phyloP scores from a whole-genome alignment of 2,888 invertebrate genomes.

The Macropis europaea region DNA sequence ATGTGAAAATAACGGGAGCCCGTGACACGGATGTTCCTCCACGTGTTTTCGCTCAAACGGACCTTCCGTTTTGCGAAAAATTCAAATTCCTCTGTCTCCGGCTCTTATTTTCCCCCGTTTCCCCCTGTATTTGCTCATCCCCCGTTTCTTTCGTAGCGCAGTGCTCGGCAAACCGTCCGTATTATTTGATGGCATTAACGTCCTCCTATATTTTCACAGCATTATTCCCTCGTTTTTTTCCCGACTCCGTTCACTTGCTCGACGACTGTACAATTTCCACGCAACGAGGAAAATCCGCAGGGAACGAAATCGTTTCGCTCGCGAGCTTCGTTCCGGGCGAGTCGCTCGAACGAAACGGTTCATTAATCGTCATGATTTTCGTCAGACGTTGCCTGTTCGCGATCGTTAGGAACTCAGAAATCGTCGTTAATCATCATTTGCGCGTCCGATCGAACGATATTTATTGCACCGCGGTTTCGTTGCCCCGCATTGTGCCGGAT shows the following conservation, averaged over 20 bases:
- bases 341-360: too few species aligned
- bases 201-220: slow-evolving; percentile 1
- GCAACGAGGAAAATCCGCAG: background rate
- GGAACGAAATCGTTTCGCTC: background rate
- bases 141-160: background rate
- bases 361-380: slow-evolving; percentile 4
- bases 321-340: too few species aligned
- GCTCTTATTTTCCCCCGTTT: background rate
- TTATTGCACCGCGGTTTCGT: background rate
- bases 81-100: background rate
- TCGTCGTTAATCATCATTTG: slow-evolving; percentile 18
- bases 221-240: background rate
- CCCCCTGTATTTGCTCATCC: background rate
- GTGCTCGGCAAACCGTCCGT: background rate
- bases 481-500: background rate
- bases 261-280: background rate
- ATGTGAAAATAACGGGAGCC: background rate
- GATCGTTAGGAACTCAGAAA: background rate
- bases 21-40: background rate
- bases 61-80: too few species aligned
- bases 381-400: too few species aligned
- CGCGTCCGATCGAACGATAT: background rate
- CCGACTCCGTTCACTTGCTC: background rate
- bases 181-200: slow-evolving; percentile 26
- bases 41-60: slow-evolving; percentile 4